Conservation (phyloP, 1,140 invertebrate genomes). For the Brachionus angularis region DNA sequence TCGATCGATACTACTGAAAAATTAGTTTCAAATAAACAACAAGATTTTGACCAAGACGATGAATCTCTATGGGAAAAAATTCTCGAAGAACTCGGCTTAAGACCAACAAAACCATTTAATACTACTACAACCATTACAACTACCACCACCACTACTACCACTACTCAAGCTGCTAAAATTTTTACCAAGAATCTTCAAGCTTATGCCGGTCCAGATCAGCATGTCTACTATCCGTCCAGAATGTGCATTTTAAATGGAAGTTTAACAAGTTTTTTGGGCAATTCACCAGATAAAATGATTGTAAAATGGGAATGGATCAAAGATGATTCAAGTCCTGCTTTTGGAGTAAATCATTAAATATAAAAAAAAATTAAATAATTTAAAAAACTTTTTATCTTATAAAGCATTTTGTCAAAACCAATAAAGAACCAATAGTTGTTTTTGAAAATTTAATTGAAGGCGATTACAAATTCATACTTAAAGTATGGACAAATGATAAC, state of each 20-base stretch:
- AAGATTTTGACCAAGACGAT: not conserved
- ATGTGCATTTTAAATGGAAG: constrained; percentile 15
- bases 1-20: not conserved
- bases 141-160: constrained; percentile 6
- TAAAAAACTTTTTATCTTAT: not conserved
- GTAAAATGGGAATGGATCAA: constrained; percentile 37
- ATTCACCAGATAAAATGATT: not conserved
- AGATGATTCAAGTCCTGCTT: constrained; percentile 33
- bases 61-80: constrained; percentile 11
- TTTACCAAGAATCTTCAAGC: constrained; percentile 12
- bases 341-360: not conserved
- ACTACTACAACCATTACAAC: not conserved
- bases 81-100: not conserved
- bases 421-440: not conserved
- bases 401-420: constrained; percentile 6
- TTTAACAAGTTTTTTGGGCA: constrained; percentile 13
- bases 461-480: constrained; percentile 15
- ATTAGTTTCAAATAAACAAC: not conserved
- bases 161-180: not conserved
- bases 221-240: constrained; percentile 35
- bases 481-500: constrained; percentile 22
- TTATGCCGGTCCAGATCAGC: constrained; percentile 7
- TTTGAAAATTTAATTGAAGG: constrained; percentile 42
- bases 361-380: not conserved
- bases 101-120: not conserved